phyloP scores from a whole-genome alignment of 2,888 invertebrate genomes.

The Linnaemya tessellans region DNA sequence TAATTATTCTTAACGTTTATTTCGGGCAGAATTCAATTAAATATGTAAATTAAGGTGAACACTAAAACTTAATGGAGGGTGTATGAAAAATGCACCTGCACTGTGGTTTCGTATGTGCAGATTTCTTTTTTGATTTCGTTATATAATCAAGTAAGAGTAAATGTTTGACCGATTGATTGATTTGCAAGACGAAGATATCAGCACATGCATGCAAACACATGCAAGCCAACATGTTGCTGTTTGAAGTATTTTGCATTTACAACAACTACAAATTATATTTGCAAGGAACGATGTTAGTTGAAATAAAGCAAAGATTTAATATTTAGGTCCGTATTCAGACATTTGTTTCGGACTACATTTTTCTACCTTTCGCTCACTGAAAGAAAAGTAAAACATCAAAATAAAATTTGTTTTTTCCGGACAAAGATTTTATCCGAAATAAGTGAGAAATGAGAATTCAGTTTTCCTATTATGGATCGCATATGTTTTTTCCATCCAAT shows the following conservation, averaged over 20 bases:
- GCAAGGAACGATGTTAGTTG: not conserved
- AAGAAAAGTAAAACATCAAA: no score
- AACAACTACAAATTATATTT: not conserved
- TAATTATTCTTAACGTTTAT: conserved; percentile 8
- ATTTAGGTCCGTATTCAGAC: not conserved
- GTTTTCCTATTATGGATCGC: no score
- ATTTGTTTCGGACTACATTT: no score
- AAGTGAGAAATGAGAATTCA: no score
- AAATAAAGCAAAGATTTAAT: not conserved
- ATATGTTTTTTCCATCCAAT: no score
- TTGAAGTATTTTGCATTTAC: not conserved
- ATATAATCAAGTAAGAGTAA: conserved; percentile 27
- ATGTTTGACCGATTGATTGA: conserved; percentile 45
- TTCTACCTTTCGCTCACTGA: no score
- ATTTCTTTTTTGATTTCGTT: not conserved
- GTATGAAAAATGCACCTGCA: conserved; percentile 31
- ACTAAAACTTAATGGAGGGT: conserved; percentile 10
- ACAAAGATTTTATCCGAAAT: no score
- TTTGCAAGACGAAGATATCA: conserved; percentile 33
- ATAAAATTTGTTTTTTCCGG: no score
- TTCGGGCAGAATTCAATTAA: conserved; percentile 4
- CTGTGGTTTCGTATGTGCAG: not conserved
- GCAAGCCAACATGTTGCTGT: not conserved
- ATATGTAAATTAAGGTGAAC: not conserved
- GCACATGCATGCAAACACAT: not conserved